Evolutionary conservation across 2,888 invertebrate genomes (phyloP).

Genomic region (Elmis aenea): DNA sequence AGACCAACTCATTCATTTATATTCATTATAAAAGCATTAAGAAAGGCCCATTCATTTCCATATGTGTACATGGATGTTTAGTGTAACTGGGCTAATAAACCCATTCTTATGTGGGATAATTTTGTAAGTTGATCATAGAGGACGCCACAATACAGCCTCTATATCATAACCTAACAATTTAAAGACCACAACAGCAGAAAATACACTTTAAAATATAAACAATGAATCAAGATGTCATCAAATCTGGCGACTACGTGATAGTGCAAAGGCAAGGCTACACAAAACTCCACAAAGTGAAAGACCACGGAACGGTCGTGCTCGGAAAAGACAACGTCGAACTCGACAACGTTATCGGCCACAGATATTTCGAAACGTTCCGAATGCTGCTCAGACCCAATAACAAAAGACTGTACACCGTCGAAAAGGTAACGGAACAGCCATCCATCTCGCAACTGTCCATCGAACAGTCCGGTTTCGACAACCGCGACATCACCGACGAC

Average conservation of each 20-base stretch:
- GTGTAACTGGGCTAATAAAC: too few relatives aligned
- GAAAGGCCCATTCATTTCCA: too few relatives aligned
- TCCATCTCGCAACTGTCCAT: slow-evolving; percentile 57
- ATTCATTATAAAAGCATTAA: too few relatives aligned
- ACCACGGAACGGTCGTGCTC: slow-evolving; percentile 58
- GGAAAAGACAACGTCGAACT: slow-evolving; percentile 69
- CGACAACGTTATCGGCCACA: slow-evolving; percentile 60
- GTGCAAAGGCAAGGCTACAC: slow-evolving; percentile 74
- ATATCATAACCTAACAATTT: not conserved
- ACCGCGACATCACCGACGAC: slow-evolving; percentile 75
- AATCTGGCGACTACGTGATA: slow-evolving; percentile 67
- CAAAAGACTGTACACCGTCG: slow-evolving; percentile 52
- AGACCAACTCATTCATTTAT: too few relatives aligned
- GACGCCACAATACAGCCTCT: too few relatives aligned
- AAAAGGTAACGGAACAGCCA: slow-evolving; percentile 53
- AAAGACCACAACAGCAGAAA: not conserved
- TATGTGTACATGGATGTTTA: too few relatives aligned
- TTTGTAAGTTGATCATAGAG: too few relatives aligned
- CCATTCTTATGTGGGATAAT: too few relatives aligned
- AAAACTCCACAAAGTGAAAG: slow-evolving; percentile 68
- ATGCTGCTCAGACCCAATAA: slow-evolving; percentile 58
- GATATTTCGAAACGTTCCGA: slow-evolving; percentile 72
- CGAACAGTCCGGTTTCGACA: slow-evolving; percentile 70
- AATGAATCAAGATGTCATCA: slow-evolving; percentile 44
- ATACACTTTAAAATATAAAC: not conserved